Evolutionary conservation across 2,888 invertebrate species (phyloP), one percentile per base, ranked within the genome.

Genomic region (Linhomoeus sp.): DNA sequence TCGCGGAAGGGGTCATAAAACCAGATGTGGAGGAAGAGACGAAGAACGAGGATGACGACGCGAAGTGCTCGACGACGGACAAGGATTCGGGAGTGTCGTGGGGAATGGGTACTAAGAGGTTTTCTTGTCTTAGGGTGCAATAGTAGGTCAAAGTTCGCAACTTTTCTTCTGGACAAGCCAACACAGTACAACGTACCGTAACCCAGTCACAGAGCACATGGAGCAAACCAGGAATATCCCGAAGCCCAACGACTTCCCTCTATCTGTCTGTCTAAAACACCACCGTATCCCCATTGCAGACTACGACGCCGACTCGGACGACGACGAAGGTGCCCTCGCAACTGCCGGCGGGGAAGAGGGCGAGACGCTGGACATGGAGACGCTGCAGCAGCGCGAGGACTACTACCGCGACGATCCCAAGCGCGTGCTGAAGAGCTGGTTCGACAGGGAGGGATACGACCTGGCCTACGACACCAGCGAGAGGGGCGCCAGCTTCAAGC

Each of bases 391-490:
- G 45, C 63, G 87, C 63, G 90, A 92, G 64, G 84, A 87, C 52
- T 66, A 88, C 20, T 88, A 86, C 65, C 69, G 87, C 36, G 80
- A 84, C 45, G 92, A 97, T 67, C 94, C 97, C 0, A 90, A 92
- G 68, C 88, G 88, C 66, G 84, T 88, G 0, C 67, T 97, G 19
- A 72, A 84, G 43, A 85, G 87, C 0, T 94, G 82, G 73, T 92
- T 85, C 66, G 94, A 94, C 65, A 73, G 92, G 47, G 92, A 94
- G 68, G 75, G 90, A 77, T 51, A 56, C 48, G 58, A 61, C 22
- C 50, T 58, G 65, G 81, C 85, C 50, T 70, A 87, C 35, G 78
- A 78, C 41, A 92, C 90, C 62, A 76, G 84, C 56, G 81, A 84
- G 38, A 78, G 80, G 53, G 90, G 92, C 59, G 77, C 80, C 55